A percentile compares a stretch with the other conserved stretches of the same genome.
Evolutionary conservation across 2,113 vertebrate species (phyloP).

Genomic region (Gorsachius goisagi): DNA sequence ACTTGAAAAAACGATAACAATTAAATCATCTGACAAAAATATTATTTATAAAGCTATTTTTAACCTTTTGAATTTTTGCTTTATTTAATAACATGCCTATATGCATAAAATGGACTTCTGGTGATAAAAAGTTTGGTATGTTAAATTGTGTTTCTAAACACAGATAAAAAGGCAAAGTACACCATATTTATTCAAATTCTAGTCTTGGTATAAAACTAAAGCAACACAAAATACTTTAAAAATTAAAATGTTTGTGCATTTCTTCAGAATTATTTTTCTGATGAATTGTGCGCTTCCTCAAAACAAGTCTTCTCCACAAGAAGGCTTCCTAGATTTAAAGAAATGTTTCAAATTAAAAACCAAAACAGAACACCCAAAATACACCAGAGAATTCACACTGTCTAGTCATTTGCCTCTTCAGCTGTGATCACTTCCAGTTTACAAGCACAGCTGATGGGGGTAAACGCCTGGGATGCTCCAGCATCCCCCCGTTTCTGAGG

Average conservation of each 20-base stretch:
- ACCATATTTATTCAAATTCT: background rate
- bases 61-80: background rate
- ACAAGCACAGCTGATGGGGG: background rate
- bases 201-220: background rate
- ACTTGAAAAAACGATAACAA: background rate
- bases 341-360: background rate
- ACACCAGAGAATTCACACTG: background rate
- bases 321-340: background rate
- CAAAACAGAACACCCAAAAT: background rate
- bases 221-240: background rate
- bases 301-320: background rate
- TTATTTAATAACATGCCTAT: background rate
- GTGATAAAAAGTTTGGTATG: background rate
- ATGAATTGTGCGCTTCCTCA: background rate
- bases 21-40: background rate
- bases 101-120: background rate
- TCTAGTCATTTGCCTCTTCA: background rate
- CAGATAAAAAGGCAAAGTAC: background rate
- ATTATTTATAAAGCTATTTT: background rate
- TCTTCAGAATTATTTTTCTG: background rate
- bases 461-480: background rate
- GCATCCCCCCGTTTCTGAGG: background rate
- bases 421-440: background rate
- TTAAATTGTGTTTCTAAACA: background rate
- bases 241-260: background rate